A percentile compares a stretch with the other conserved stretches of the same genome.
These are phyloP conservation scores for Bursaphelenchus okinawaensis DNA, from an alignment of 2,888 invertebrate genomes.

Conservation along the genomic window DNA sequence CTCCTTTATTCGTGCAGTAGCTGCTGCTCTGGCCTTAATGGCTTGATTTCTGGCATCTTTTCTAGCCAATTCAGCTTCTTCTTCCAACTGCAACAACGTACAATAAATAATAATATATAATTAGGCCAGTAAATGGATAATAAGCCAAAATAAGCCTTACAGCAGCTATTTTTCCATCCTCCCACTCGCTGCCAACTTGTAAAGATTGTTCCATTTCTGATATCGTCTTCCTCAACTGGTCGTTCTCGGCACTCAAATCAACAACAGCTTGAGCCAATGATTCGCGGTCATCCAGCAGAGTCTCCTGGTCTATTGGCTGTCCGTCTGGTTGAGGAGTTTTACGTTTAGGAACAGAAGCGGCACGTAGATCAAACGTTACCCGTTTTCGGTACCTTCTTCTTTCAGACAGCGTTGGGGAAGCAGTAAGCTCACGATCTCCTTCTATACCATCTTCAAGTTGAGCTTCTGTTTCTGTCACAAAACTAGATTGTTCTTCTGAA, in stretches of 20 bases:
- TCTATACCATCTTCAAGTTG: slow-evolving; percentile 4
- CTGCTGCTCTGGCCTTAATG: slow-evolving; percentile 40
- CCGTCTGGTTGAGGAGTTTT: background rate
- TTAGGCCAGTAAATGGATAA: background rate
- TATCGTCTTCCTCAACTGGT: slow-evolving; percentile 34
- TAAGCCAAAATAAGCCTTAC: background rate
- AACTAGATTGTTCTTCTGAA: slow-evolving; percentile 32
- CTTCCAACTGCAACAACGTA: slow-evolving; percentile 30
- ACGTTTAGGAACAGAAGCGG: slow-evolving; percentile 13
- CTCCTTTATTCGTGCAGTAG: slow-evolving; percentile 47
- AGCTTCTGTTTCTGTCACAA: slow-evolving; percentile 24
- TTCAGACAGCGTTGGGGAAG: slow-evolving; percentile 6
- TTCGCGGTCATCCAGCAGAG: slow-evolving; percentile 13
- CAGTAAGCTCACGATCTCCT: slow-evolving; percentile 20
- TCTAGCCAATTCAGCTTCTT: slow-evolving; percentile 31
- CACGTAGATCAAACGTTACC: slow-evolving; percentile 50
- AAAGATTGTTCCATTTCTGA: slow-evolving; percentile 31
- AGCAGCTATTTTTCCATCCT: slow-evolving; percentile 11
- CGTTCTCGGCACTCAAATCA: slow-evolving; percentile 35
- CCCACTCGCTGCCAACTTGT: background rate
- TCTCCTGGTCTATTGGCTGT: background rate
- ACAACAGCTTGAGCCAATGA: slow-evolving; percentile 23
- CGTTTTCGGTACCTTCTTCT: slow-evolving; percentile 38
- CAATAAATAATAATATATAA: too few relatives aligned
- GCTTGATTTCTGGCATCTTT: slow-evolving; percentile 40